Evolutionary conservation across 64 coral and sea anemone genomes (phyloP), one percentile per base, ranked within the genome.

Genomic region (Acropora tenuis): DNA sequence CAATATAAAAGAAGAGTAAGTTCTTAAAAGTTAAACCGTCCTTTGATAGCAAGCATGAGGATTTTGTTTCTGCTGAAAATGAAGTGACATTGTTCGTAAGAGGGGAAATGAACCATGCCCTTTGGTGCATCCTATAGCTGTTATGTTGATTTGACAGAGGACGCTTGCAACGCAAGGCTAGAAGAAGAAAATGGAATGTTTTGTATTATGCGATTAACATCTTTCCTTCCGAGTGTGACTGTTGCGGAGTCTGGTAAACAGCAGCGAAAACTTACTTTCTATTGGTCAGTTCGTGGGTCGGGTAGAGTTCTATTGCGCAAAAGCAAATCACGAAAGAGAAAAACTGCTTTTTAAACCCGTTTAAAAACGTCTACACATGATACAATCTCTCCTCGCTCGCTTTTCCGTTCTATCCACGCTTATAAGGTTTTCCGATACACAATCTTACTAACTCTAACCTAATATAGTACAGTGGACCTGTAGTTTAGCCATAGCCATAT

Each of bases 381-480:
- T 30, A 30, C 30, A 1, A 17, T 60, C 46, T 46, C 90, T 43
- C 87, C 91, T 17, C 76, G n/a, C 18, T 91, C 91, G 41, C 52
- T 74, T 11, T 55, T 96, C 18, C 90, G 93, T 77, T 88, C 81
- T 18, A 91, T 93, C n/a, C 47, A 93, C 40, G 87, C 57, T 88
- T 58, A 50, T 0, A 46, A 18, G 0, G 93, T 93, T 67, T 86
- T 96, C 7, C 88, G 30, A 30, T 30, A 30, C 30, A 30, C 30
- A 30, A 30, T 30, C 30, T 30, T 30, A 30, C 30, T 30, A 30
- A 30, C 30, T 30, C 30, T 30, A 30, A 30, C 30, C 30, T 30
- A 30, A 30, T 30, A 30, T 30, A 30, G 30, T 30, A 30, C 30
- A 30, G 30, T 30, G 30, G 30, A 30, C 30, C 30, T 30, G 30